Percentiles rank a stretch among this genome's conserved stretches.
These are phyloP conservation scores for Grantiella picta DNA, from an alignment of 2,113 vertebrate genomes.

Conservation along the genomic window DNA sequence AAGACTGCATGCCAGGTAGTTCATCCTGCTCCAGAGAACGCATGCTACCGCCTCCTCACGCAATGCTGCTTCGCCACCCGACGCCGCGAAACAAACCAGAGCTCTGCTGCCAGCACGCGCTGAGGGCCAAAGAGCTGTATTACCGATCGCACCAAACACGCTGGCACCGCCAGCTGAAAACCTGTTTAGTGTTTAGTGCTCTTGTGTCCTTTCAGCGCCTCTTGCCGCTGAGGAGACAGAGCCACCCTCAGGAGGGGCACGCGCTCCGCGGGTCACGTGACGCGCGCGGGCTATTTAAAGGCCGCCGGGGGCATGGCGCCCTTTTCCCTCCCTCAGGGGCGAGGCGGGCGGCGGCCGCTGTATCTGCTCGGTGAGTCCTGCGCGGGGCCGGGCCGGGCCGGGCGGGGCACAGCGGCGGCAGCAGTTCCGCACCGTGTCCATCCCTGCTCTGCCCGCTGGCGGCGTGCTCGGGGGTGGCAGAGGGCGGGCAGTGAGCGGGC, in stretches of 20 bases:
- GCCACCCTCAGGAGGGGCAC: rapidly evolving
- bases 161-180: rapidly evolving
- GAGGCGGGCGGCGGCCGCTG: rapidly evolving
- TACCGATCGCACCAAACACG: background rate
- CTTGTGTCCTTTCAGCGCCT: rapidly evolving
- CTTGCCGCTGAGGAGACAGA: too few species aligned
- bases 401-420: too few species aligned
- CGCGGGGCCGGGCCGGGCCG: background rate
- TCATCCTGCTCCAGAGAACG: background rate
- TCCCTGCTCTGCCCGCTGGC: background rate
- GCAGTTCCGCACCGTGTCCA: too few species aligned
- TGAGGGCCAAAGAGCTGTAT: background rate
- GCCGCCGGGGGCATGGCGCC: rapidly evolving
- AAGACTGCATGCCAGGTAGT: rapidly evolving
- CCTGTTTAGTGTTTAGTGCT: background rate
- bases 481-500: too few species aligned
- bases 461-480: rapidly evolving
- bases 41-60: rapidly evolving
- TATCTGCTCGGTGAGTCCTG: rapidly evolving
- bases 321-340: rapidly evolving
- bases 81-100: background rate
- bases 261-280: background rate
- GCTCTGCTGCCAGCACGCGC: rapidly evolving
- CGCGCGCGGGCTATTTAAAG: background rate
- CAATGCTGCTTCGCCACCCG: background rate